Evolutionary conservation across 2,113 vertebrate species (phyloP).

Genomic region (Xenotilapia longispinis): DNA sequence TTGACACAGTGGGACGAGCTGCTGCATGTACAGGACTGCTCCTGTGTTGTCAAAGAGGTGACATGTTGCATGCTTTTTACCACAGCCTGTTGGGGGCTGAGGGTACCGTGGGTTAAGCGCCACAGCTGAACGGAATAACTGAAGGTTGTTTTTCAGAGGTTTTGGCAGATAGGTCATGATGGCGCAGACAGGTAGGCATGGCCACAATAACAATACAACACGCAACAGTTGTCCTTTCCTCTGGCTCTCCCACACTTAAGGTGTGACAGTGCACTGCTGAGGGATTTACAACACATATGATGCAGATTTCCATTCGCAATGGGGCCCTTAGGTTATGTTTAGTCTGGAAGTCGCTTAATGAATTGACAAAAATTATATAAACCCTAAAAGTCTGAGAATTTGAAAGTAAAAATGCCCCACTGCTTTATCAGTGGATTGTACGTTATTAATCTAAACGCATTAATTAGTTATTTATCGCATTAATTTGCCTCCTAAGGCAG

Average conservation of each 20-base stretch:
- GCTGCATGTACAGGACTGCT: constrained; percentile 19
- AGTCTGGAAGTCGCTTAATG: background rate
- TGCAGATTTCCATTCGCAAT: background rate
- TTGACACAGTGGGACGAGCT: constrained; percentile 36
- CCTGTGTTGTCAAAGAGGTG: constrained; percentile 1
- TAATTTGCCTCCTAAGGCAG: background rate
- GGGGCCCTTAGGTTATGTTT: background rate
- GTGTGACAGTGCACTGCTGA: background rate
- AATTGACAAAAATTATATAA: background rate
- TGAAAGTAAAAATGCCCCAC: background rate
- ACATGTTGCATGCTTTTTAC: background rate
- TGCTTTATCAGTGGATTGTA: background rate
- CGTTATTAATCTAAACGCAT: background rate
- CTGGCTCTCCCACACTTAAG: background rate
- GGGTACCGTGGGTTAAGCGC: background rate
- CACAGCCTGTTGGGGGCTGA: background rate
- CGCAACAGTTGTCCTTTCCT: background rate
- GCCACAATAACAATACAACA: constrained; percentile 21
- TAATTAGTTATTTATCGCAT: background rate
- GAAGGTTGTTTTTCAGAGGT: constrained; percentile 22
- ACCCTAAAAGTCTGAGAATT: background rate
- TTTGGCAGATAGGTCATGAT: constrained; percentile 19
- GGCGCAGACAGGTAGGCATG: constrained; percentile 26
- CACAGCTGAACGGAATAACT: constrained; percentile 10
- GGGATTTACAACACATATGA: background rate